Evolutionary conservation across 2,113 vertebrate species (phyloP).

Genomic region (Macaca fascicularis): T2T-MFA8v1.1 NC_088390.1:41246001-41246500

Average conservation of each 20-base stretch:
- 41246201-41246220: conserved; percentile 44
- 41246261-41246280: background rate
- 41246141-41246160: background rate
- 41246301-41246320: conserved; percentile 15
- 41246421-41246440: background rate
- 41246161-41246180: conserved; percentile 42
- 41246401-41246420: conserved; percentile 22
- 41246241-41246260: conserved; percentile 49
- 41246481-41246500: too few relatives aligned
- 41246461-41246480: background rate
- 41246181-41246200: conserved; percentile 9
- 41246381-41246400: conserved; percentile 43
- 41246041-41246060: conserved; percentile 3
- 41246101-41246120: conserved; percentile 49
- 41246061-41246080: conserved; percentile 32
- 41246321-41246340: background rate
- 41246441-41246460: background rate
- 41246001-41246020: conserved; percentile 35
- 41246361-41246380: conserved; percentile 7
- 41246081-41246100: background rate
- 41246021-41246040: conserved; percentile 18
- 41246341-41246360: conserved; percentile 14
- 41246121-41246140: background rate
- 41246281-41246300: conserved; percentile 17
- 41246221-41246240: conserved; percentile 8